phyloP scores from a whole-genome alignment of 2,888 invertebrate species.

The Thymelicus lineola region DNA sequence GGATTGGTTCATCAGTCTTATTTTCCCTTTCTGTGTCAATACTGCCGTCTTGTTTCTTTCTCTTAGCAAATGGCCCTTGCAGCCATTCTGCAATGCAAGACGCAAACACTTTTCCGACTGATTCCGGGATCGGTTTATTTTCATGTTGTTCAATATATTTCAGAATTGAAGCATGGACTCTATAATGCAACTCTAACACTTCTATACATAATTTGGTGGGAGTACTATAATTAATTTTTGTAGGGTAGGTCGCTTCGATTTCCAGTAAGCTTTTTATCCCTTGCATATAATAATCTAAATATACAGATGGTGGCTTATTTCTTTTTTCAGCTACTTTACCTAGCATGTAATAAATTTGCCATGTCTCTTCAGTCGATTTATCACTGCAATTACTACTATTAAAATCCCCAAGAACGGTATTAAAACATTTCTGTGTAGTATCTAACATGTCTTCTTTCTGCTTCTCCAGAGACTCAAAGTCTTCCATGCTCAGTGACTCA shows the following conservation, averaged over 20 bases:
- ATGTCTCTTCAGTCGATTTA: conserved; percentile 91
- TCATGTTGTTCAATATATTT: conserved; percentile 93
- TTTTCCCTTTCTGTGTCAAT: conserved; percentile 56
- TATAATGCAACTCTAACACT: conserved; percentile 93
- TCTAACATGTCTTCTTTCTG: conserved; percentile 92
- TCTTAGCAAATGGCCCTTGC: conserved; percentile 72
- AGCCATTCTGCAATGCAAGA: conserved; percentile 83
- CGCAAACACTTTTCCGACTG: conserved; percentile 85
- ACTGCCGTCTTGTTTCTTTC: conserved; percentile 61
- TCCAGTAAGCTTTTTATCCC: conserved; percentile 91
- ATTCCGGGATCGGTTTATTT: conserved; percentile 87
- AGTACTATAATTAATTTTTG: conserved; percentile 93
- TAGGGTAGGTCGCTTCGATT: conserved; percentile 93
- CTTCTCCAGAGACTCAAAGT: conserved; percentile 89
- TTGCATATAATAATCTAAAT: conserved; percentile 92
- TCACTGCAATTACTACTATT: conserved; percentile 81
- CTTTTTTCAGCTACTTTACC: conserved; percentile 97
- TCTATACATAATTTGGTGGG: conserved; percentile 94
- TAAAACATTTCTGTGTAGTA: conserved; percentile 92
- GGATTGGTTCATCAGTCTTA: conserved; percentile 60
- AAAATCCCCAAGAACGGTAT: conserved; percentile 87
- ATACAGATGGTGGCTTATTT: conserved; percentile 89
- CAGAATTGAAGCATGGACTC: conserved; percentile 95
- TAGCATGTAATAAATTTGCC: conserved; percentile 98
- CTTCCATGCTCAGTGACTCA: conserved; percentile 90